phyloP scores from a whole-genome alignment of 2,113 vertebrate genomes.

The Sander lucioperca region DNA sequence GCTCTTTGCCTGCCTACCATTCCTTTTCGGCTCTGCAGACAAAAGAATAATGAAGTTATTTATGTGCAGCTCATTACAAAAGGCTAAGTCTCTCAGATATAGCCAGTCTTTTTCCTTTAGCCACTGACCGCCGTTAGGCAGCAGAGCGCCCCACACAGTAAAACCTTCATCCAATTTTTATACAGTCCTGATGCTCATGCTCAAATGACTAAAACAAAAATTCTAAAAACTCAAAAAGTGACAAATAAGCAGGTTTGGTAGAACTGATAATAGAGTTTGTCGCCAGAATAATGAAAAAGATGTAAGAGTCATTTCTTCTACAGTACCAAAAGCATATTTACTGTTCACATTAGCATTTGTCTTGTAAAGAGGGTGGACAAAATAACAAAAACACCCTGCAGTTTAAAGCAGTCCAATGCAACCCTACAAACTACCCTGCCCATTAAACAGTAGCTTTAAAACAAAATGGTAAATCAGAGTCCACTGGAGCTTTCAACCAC shows the following conservation, averaged over 20 bases:
- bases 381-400: conserved; percentile 9
- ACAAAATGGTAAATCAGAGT: neutral
- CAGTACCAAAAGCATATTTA: too few species aligned
- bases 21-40: conserved; percentile 45
- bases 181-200: conserved; percentile 12
- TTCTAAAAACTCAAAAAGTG: conserved; percentile 11
- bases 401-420: neutral
- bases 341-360: neutral
- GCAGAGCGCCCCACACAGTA: neutral
- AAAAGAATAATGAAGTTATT: conserved; percentile 69
- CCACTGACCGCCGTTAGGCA: neutral
- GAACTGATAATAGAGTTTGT: neutral
- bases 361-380: neutral
- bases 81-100: conserved; percentile 45
- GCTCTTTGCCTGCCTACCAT: conserved; percentile 42
- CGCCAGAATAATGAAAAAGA: neutral
- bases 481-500: neutral
- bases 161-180: conserved; percentile 42
- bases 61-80: conserved; percentile 66
- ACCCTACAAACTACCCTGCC: neutral
- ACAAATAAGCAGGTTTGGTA: neutral
- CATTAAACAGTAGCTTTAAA: neutral
- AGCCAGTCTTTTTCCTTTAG: conserved; percentile 20
- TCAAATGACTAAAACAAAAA: conserved; percentile 15
- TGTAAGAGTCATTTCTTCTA: too few species aligned